Conservation (phyloP, 1,140 invertebrate species). For the Drosophila nebulosa region DNA sequence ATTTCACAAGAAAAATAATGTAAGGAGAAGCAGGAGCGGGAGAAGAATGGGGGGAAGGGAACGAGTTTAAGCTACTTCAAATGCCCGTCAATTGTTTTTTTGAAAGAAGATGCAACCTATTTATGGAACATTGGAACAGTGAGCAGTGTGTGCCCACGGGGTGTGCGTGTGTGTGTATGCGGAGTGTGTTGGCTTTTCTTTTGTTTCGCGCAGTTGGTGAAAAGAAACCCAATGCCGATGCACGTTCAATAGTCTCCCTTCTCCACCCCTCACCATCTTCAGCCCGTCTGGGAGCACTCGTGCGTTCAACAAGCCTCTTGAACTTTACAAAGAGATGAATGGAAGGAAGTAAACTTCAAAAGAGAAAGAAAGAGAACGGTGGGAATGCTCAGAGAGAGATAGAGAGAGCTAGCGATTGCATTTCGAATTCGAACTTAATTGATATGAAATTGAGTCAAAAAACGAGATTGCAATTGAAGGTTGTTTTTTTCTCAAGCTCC, state of each 20-base stretch:
- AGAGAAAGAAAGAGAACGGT: not conserved
- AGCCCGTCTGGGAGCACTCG: constrained; percentile 36
- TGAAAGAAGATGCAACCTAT: constrained; percentile 37
- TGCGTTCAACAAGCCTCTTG: constrained; percentile 64
- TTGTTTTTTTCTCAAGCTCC: constrained; percentile 16
- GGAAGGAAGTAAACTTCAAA: not conserved
- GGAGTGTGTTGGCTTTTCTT: constrained; percentile 41
- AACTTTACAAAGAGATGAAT: constrained; percentile 25
- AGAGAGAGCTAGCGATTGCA: constrained; percentile 19
- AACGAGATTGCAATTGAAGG: constrained; percentile 45
- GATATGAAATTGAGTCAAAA: constrained; percentile 60
- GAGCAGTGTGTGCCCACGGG: constrained; percentile 18
- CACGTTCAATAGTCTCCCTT: constrained; percentile 43
- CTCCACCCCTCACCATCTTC: not conserved
- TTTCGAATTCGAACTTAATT: constrained; percentile 70
- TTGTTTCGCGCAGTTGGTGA: constrained; percentile 35
- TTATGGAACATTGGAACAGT: constrained; percentile 59
- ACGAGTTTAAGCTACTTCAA: constrained; percentile 54
- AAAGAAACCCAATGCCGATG: constrained; percentile 48
- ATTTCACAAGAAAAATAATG: constrained; percentile 8
- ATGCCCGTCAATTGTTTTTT: constrained; percentile 61
- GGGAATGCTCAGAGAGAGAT: too few relatives aligned
- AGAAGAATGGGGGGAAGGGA: not conserved
- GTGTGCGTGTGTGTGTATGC: not conserved
- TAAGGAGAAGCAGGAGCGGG: not conserved